Conservation (phyloP, 1,140 invertebrate species). For the Hetaerina americana region DNA sequence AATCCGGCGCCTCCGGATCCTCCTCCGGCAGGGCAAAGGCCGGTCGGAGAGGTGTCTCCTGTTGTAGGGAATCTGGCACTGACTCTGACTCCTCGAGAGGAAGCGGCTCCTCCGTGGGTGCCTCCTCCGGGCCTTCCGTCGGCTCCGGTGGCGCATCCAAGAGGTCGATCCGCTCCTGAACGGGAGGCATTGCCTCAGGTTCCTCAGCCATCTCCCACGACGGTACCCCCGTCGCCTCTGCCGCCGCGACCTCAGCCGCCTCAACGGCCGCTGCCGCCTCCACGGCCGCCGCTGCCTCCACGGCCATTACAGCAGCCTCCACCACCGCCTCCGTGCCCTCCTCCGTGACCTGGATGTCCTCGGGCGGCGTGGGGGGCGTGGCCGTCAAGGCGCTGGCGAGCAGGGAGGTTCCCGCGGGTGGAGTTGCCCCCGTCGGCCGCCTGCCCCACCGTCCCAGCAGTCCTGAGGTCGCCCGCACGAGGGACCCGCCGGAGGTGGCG, state of each 20-base stretch:
- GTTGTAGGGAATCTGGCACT: slow-evolving; percentile 28
- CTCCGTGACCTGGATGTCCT: no score
- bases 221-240: neutral
- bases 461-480: no score
- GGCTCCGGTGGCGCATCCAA: no score
- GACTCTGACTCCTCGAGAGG: neutral
- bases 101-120: neutral
- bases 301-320: neutral
- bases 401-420: no score
- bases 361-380: no score
- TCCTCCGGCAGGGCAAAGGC: slow-evolving; percentile 32
- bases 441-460: no score
- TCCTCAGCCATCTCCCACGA: neutral
- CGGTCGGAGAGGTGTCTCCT: slow-evolving; percentile 30
- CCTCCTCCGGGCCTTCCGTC: slow-evolving; percentile 13
- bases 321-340: neutral
- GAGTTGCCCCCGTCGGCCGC: no score
- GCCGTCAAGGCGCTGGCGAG: no score
- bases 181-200: no score
- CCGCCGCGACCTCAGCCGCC: no score
- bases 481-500: no score
- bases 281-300: neutral
- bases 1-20: slow-evolving; percentile 26
- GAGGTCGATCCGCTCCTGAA: no score
- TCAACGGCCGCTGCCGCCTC: neutral